Evolutionary conservation across 1,140 invertebrate species (phyloP), one percentile per base, ranked within the genome.

Genomic region (Conus ventricosus): DNA sequence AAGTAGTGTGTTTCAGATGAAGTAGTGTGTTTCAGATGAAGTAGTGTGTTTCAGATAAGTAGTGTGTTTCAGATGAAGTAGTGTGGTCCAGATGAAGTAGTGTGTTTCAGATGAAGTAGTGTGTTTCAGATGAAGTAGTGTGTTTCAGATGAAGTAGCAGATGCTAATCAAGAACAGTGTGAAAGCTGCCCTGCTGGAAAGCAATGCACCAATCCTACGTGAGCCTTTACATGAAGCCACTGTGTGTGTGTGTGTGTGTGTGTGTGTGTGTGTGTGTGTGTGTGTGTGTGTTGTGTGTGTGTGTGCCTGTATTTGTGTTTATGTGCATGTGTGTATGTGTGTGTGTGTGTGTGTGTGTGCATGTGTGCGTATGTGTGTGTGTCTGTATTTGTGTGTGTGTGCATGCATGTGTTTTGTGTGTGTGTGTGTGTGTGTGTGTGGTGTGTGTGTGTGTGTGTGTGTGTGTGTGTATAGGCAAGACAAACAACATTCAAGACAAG

Each of bases 151-250:
- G 17, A 92, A 75, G 81, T 91, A 4, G 51, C 90, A 57, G 89
- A 88, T 55, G 75, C 89, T 20, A 90, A 82, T 25, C 87, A 92
- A 60, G 88, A n/a, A 0, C 15, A 88, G 23, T 93, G 92, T 91
- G 84, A 87, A 76, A 20, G 27, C 27, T 93, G 92, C 90, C 92
- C 93, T 23, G 92, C 93, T 15, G 93, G 93, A 27, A 89, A 92
- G 80, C 63, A 81, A 57, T 93, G 93, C 83, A 91, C 88, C n/a
- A 89, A 92, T 84, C 92, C 92, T 55, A 84, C 91, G 92, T 92
- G 90, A 91, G 91, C 54, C 10, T 81, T 4, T 75, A 71, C 20
- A 27, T 53, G 67, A n/a, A 54, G 84, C 15, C 53, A 60, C 53
- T 39, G 3, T 67, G 84, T 67, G 84, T 67, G 84, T 67, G 84